Evolutionary conservation across 1,140 invertebrate genomes (phyloP).

Genomic region (Melanaphis sacchari): DNA sequence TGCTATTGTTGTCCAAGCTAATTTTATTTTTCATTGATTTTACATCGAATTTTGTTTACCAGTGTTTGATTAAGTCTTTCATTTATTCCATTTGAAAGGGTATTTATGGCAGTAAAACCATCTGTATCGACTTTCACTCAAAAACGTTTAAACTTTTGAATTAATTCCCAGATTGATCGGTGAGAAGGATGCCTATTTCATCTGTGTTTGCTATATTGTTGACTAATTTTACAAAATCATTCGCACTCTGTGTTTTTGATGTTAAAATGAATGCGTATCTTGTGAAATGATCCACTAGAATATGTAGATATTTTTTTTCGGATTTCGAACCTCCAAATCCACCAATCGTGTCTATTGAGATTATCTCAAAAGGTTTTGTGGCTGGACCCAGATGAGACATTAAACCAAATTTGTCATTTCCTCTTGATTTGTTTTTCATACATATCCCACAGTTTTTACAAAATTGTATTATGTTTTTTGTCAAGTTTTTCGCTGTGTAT

Average conservation of each 20-base stretch:
- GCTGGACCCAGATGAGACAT: constrained; percentile 62
- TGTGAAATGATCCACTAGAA: constrained; percentile 60
- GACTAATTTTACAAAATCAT: constrained; percentile 41
- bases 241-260: constrained; percentile 39
- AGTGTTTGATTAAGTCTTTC: constrained; percentile 50
- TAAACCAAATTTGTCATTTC: constrained; percentile 59
- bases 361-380: constrained; percentile 63
- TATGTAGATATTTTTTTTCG: constrained; percentile 61
- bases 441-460: constrained; percentile 63
- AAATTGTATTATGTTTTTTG: constrained; percentile 59
- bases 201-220: constrained; percentile 55
- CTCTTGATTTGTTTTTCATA: constrained; percentile 63
- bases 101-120: background rate
- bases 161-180: constrained; percentile 61
- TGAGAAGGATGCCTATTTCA: constrained; percentile 59
- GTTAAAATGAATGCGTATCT: constrained; percentile 59
- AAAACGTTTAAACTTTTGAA: constrained; percentile 58
- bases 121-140: background rate
- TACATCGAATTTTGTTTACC: constrained; percentile 45
- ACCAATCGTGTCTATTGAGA: constrained; percentile 61
- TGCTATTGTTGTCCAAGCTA: constrained; percentile 42
- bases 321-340: constrained; percentile 60
- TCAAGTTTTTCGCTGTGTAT: constrained; percentile 61
- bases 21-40: constrained; percentile 51
- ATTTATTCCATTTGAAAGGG: constrained; percentile 50